phyloP scores from a whole-genome alignment of 2,797 vertebrate species.

The Phaenicophaeus curvirostris region DNA sequence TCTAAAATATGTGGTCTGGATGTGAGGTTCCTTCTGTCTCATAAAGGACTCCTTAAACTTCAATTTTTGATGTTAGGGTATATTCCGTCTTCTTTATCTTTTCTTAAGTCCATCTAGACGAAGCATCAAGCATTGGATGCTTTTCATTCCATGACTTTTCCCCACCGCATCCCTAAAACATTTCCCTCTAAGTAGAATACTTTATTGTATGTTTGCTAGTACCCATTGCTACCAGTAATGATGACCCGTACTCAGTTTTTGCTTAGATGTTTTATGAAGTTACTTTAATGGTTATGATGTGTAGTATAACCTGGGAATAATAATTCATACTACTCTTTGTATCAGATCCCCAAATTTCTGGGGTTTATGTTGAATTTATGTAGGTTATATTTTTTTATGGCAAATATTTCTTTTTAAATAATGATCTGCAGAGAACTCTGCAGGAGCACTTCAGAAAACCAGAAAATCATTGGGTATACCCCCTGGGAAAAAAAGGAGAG shows the following conservation, averaged over 20 bases:
- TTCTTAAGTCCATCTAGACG: not conserved
- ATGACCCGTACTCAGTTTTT: not conserved
- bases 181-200: not conserved
- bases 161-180: not conserved
- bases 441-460: conserved; percentile 36
- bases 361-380: not conserved
- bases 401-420: conserved; percentile 25
- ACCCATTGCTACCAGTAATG: not conserved
- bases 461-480: conserved; percentile 16
- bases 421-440: conserved; percentile 24
- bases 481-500: conserved; percentile 37
- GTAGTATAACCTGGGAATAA: not conserved
- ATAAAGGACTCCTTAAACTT: not conserved
- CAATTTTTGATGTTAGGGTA: not conserved
- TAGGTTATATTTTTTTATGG: not conserved
- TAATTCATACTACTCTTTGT: not conserved
- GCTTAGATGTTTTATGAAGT: not conserved
- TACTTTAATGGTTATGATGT: not conserved
- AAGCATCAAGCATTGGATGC: not conserved
- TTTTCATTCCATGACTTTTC: not conserved
- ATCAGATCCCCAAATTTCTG: not conserved
- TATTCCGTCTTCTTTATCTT: not conserved
- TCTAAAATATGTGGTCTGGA: not conserved
- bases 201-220: not conserved
- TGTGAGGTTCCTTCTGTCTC: not conserved